Evolutionary conservation across 2,797 vertebrate species (phyloP).

Genomic region (Spinibarbus caldwelli): DNA sequence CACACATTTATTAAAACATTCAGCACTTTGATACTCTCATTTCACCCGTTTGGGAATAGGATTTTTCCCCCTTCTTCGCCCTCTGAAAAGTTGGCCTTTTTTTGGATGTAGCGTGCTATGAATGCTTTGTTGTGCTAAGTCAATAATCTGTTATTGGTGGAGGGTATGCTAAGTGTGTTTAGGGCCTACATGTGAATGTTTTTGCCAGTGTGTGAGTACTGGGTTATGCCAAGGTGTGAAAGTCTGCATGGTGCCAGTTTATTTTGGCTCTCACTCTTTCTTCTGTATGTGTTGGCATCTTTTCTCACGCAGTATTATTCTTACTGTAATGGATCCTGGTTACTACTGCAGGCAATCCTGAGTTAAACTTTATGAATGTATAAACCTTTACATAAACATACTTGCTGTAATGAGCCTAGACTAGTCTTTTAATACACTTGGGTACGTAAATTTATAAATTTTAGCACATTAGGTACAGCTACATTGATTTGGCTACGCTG

Average conservation of each 20-base stretch:
- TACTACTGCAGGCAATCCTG: slow-evolving; percentile 59
- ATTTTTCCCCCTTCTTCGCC: slow-evolving; percentile 29
- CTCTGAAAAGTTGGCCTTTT: slow-evolving; percentile 9
- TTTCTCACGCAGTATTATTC: slow-evolving; percentile 68
- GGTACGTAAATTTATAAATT: slow-evolving; percentile 47
- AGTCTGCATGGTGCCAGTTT: slow-evolving; percentile 68
- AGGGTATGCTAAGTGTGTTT: slow-evolving; percentile 60
- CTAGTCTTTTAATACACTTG: slow-evolving; percentile 43
- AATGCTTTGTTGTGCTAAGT: slow-evolving; percentile 54
- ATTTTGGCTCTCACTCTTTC: slow-evolving; percentile 65
- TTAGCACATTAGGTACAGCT: slow-evolving; percentile 38
- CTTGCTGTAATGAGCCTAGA: slow-evolving; percentile 36
- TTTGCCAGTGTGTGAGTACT: slow-evolving; percentile 63
- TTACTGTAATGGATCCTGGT: slow-evolving; percentile 58
- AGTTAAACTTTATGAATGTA: slow-evolving; percentile 67
- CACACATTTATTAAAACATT: slow-evolving; percentile 56
- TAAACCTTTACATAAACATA: slow-evolving; percentile 62
- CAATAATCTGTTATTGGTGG: slow-evolving; percentile 59
- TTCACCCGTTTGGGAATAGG: slow-evolving; percentile 42
- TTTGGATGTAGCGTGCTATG: slow-evolving; percentile 36
- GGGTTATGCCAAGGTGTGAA: slow-evolving; percentile 74
- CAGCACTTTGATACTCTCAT: slow-evolving; percentile 51
- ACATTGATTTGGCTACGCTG: background rate
- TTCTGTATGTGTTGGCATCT: slow-evolving; percentile 62
- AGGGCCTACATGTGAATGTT: slow-evolving; percentile 65